phyloP scores from a whole-genome alignment of 2,888 invertebrate species.

The Laspeyria flexula region DNA sequence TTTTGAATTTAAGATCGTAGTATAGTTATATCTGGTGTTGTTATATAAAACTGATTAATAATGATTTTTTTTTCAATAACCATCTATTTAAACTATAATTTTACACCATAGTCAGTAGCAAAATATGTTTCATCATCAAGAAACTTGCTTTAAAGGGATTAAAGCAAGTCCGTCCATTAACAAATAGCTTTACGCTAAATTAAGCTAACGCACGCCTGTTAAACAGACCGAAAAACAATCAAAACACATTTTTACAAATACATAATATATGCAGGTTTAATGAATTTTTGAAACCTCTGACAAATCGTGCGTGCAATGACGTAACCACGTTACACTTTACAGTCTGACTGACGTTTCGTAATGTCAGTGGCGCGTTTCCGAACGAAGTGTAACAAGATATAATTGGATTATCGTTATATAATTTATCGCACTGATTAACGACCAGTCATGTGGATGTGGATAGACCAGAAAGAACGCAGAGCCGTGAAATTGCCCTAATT shows the following conservation, averaged over 20 bases:
- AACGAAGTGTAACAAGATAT: slow-evolving; percentile 28
- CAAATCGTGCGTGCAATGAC: slow-evolving; percentile 54
- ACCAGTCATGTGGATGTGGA: slow-evolving; percentile 16
- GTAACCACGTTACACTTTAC: slow-evolving; percentile 46
- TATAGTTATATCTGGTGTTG: too few species aligned
- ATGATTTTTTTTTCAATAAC: too few species aligned
- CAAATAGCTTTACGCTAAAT: too few species aligned
- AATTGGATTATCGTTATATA: slow-evolving; percentile 41
- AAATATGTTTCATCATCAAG: too few species aligned
- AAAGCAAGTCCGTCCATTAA: too few species aligned
- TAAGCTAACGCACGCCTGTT: too few species aligned
- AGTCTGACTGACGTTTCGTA: slow-evolving; percentile 36
- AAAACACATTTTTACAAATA: slow-evolving; percentile 26
- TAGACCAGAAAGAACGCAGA: slow-evolving; percentile 13
- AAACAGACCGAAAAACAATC: slow-evolving; percentile 13
- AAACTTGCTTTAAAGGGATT: too few species aligned
- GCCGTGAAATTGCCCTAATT: slow-evolving; percentile 25
- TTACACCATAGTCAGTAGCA: too few species aligned
- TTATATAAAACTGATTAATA: too few species aligned
- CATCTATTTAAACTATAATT: too few species aligned
- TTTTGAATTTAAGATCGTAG: too few species aligned
- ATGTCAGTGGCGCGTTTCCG: slow-evolving; percentile 27
- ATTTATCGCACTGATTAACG: slow-evolving; percentile 38
- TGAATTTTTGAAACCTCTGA: slow-evolving; percentile 50
- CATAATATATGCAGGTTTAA: slow-evolving; percentile 15